Evolutionary conservation across 2,888 invertebrate genomes (phyloP), one percentile per base, ranked within the genome.

Genomic region (Tetropium fuscum): DNA sequence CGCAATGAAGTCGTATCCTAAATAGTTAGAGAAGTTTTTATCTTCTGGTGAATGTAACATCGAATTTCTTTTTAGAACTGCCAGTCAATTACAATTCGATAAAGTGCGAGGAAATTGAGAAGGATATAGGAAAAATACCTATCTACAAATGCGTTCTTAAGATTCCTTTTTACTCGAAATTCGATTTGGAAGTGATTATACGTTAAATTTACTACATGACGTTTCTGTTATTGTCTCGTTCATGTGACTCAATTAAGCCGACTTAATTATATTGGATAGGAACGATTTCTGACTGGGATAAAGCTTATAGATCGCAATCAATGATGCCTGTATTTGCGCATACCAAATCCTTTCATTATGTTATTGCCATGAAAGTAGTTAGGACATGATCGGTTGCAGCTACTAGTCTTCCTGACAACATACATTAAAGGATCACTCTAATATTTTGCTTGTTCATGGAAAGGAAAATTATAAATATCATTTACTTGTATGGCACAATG

Each of bases 81-180:
- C 64, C 70, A 74, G 73, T 74, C 74, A 74, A 74, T 74, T 74
- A 74, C 70, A 70, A 73, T 72, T 72, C 71, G 72, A 74, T 74
- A 74, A 73, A 72, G 71, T 71, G 70, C 68, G 63, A 67, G 73
- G 73, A 74, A 74, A 74, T 74, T 72, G 73, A 73, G 60, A 64
- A 61, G 67, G 67, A 67, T 67, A 67, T 66, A 64, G 67, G 67
- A 69, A 67, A 69, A 67, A 69, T 67, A 65, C 65, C 64, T 60
- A 64, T 64, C 67, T 69, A 63, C 66, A 67, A 70, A 68, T 66
- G 66, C 68, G 64, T 63, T 64, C 55, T 61, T 64, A 63, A 60
- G 61, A 58, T 65, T 62, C 63, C 65, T 60, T 61, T 53, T 45
- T 51, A 59, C 60, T 60, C 43, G 41, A 58, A 62, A 67, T 69